These are phyloP conservation scores for Diabrotica undecimpunctata DNA, from an alignment of 1,140 invertebrate species.

Conservation along the genomic window DNA sequence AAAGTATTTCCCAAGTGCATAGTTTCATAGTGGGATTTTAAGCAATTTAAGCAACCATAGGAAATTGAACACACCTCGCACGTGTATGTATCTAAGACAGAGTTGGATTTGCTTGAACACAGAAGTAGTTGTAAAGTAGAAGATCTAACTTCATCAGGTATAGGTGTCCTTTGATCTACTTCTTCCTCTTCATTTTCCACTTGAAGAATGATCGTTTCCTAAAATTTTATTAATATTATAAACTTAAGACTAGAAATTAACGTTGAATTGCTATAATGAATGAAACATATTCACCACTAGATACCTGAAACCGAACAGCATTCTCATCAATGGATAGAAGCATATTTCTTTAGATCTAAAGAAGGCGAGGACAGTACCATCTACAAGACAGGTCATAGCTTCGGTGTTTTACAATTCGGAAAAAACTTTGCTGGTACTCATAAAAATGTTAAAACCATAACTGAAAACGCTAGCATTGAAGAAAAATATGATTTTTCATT, in stretches of 20 bases:
- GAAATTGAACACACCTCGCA: constrained; percentile 21
- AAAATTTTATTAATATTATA: not conserved
- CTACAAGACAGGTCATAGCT: too few species aligned
- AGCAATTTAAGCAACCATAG: constrained; percentile 27
- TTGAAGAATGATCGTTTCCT: constrained; percentile 18
- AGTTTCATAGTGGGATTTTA: constrained; percentile 31
- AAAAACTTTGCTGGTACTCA: too few species aligned
- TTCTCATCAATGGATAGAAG: not conserved
- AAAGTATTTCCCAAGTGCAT: constrained; percentile 23
- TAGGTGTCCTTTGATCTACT: not conserved
- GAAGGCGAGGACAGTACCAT: not conserved
- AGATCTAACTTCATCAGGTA: not conserved
- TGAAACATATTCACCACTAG: too few species aligned
- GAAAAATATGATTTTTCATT: too few species aligned
- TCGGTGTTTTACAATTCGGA: too few species aligned
- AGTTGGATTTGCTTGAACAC: not conserved
- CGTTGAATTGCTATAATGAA: not conserved
- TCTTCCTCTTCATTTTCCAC: constrained; percentile 7
- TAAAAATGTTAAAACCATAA: too few species aligned
- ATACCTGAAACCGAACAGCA: too few species aligned
- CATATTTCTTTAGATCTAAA: not conserved
- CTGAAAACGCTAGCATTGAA: too few species aligned
- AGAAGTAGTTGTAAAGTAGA: not conserved
- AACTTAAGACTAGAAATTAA: not conserved
- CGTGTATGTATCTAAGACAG: constrained; percentile 14